Evolutionary conservation across 2,113 vertebrate species (phyloP).

Genomic region (Mesitornis unicolor): DNA sequence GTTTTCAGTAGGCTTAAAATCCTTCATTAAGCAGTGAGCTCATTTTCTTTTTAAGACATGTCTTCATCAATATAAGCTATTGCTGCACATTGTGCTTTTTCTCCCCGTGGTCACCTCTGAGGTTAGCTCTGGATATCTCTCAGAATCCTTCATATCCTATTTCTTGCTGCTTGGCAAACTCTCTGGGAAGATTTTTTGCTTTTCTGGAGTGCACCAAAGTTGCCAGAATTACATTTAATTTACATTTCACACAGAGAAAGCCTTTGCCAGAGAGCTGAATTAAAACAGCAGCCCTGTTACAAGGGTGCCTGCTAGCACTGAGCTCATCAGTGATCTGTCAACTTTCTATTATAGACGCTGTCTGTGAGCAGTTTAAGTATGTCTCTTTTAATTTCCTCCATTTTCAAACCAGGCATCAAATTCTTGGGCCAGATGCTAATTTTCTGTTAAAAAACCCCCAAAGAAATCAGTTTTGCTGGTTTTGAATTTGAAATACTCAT

Average conservation of each 20-base stretch:
- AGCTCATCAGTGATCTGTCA: constrained; percentile 36
- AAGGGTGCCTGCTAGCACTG: constrained; percentile 12
- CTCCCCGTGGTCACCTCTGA: neutral
- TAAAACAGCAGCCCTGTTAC: neutral
- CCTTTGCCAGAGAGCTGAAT: constrained; percentile 4
- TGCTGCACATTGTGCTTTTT: neutral
- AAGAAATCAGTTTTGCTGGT: neutral
- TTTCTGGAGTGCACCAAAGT: neutral
- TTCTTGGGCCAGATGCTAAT: neutral
- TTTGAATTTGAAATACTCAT: neutral
- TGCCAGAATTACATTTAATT: constrained; percentile 40
- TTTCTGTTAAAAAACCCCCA: neutral
- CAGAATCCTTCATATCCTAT: neutral
- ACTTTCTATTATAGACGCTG: neutral
- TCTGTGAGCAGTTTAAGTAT: neutral
- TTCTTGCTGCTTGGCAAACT: neutral
- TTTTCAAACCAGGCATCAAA: neutral
- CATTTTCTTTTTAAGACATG: neutral
- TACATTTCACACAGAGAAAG: constrained; percentile 1
- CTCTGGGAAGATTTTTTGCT: neutral
- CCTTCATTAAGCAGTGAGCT: neutral
- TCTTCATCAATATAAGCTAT: neutral
- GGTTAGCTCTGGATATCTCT: neutral
- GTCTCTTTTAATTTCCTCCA: constrained; percentile 14
- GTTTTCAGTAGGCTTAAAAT: constrained; percentile 7